Evolutionary conservation across 1,140 invertebrate species (phyloP), one percentile per base, ranked within the genome.

Genomic region (Wasmannia auropunctata): DNA sequence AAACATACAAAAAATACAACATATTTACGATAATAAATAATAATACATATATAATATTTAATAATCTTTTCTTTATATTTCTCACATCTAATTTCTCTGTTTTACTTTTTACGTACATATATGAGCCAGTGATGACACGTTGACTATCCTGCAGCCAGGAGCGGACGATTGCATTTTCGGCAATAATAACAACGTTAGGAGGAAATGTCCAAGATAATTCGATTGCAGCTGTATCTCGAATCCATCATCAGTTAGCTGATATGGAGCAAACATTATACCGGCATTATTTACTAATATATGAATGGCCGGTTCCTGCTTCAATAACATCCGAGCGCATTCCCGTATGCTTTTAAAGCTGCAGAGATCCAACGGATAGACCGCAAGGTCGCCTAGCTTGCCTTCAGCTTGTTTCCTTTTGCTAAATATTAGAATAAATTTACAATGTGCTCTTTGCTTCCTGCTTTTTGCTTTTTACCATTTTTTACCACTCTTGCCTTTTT

Each of bases 161-260:
- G 96, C 93, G 1, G 97, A 96, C n/a, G 74, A 65, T 34, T 75
- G 79, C 43, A 97, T 95, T 90, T 96, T 94, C 65, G 96, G 96
- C 70, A 99, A 89, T 0, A 99, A 93, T 19, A 99, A 93, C 85
- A 97, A 95, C 0, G 98, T 99, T 0, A 99, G 95, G 34, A 98
- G 95, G 92, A 98, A 99, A 91, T 98, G 98, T 0, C 98, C 98
- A 65, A 98, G 94, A 94, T 98, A 97, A 93, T 98, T 98, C 0
- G 97, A 96, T 19, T 97, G 97, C 19, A 98, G 95, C 86, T 98
- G 97, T 72, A 96, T 96, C 93, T 99, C 98, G 92, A 97, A 97
- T 0, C 98, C 98, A 91, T 99, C 98, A 79, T 96, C 96, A 0
- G 97, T 97, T 85, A 96, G 96, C 49, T 94, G 94, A 76, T 96